Evolutionary conservation across 2,113 vertebrate species (phyloP).

Genomic region (Polypterus senegalus): DNA sequence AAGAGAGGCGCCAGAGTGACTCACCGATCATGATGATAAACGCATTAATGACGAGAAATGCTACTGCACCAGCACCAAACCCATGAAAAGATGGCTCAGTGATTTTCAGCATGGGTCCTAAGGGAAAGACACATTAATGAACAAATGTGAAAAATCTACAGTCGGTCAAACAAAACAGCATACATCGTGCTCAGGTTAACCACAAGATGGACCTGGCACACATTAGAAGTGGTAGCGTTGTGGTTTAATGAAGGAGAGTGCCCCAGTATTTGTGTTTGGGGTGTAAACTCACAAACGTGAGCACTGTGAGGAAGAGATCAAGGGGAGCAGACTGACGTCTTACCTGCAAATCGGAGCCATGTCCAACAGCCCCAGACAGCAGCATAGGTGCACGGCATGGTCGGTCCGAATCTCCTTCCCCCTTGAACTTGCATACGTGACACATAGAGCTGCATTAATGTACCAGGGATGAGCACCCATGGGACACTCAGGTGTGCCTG

Average conservation of each 20-base stretch:
- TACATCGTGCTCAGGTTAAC: too few relatives aligned
- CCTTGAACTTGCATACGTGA: slow-evolving; percentile 16
- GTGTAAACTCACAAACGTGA: too few relatives aligned
- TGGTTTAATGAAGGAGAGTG: too few relatives aligned
- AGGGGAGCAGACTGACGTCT: background rate
- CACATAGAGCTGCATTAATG: slow-evolving; percentile 12
- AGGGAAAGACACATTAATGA: background rate
- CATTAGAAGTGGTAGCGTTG: too few relatives aligned
- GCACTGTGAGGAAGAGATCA: too few relatives aligned
- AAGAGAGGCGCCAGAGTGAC: background rate
- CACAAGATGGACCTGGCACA: too few relatives aligned
- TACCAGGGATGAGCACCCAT: slow-evolving; percentile 15
- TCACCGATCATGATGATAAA: slow-evolving; percentile 18
- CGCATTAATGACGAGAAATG: slow-evolving; percentile 17
- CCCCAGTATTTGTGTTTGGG: too few relatives aligned
- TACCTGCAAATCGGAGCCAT: slow-evolving; percentile 17
- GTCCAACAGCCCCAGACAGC: slow-evolving; percentile 14
- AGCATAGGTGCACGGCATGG: slow-evolving; percentile 16
- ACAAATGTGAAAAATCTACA: too few relatives aligned
- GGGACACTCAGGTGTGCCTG: slow-evolving; percentile 8
- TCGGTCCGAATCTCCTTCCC: slow-evolving; percentile 12
- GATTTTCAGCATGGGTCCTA: slow-evolving; percentile 1
- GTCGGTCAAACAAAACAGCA: too few relatives aligned
- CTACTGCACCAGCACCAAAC: slow-evolving; percentile 10
- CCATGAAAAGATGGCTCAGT: slow-evolving; percentile 5